These are phyloP conservation scores for Oncopeltus fasciatus DNA, from an alignment of 1,140 invertebrate genomes.

Conservation along the genomic window DNA sequence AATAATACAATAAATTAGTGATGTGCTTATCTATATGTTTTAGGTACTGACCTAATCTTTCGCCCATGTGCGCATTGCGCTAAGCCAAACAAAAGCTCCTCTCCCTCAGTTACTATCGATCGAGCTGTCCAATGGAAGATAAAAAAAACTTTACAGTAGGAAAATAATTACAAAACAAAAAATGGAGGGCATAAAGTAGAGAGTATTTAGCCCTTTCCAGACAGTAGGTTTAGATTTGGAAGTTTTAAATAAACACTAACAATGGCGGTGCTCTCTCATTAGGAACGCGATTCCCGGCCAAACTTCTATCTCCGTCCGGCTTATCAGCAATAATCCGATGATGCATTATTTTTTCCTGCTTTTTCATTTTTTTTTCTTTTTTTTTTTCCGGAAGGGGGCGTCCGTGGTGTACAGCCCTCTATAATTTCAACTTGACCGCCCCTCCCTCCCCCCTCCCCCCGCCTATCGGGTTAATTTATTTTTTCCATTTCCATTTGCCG, in stretches of 20 bases:
- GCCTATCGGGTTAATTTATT: constrained; percentile 12
- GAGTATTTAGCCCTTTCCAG: too few relatives aligned
- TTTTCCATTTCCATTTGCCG: constrained; percentile 12
- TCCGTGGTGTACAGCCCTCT: background rate
- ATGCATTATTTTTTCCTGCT: constrained; percentile 14
- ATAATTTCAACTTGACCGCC: constrained; percentile 12
- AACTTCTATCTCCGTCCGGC: constrained; percentile 2
- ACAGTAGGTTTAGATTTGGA: background rate
- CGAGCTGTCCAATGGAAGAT: too few relatives aligned
- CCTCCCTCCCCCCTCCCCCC: background rate
- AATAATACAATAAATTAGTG: too few relatives aligned
- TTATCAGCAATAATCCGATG: constrained; percentile 12
- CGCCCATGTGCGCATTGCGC: too few relatives aligned
- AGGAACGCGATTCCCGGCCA: background rate
- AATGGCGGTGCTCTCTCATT: background rate
- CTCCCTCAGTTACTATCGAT: too few relatives aligned
- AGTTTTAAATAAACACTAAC: constrained; percentile 8
- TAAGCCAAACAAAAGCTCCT: too few relatives aligned
- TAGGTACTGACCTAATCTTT: too few relatives aligned
- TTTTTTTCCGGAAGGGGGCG: background rate
- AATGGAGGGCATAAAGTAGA: too few relatives aligned
- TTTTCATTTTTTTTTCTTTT: too few relatives aligned
- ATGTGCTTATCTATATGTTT: too few relatives aligned
- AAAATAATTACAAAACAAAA: too few relatives aligned
- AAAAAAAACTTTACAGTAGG: too few relatives aligned